Evolutionary conservation across 1,140 invertebrate species (phyloP), one percentile per base, ranked within the genome.

Genomic region (Vanessa atalanta): DNA sequence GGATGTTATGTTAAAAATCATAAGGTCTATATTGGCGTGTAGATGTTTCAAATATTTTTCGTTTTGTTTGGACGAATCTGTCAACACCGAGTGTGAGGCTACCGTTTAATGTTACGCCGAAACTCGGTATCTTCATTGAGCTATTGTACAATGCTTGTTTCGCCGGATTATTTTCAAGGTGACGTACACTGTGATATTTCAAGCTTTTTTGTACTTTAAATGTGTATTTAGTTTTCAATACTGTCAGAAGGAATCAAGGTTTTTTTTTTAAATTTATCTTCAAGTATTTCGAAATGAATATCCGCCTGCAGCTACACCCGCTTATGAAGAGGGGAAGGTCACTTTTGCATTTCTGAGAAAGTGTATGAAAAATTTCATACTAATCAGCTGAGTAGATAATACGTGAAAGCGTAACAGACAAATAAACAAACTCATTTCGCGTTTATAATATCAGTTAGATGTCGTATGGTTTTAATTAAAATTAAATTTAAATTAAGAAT

Each of bases 1-100:
- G 23, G 11, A 31, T 13, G 4, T 26, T 60, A 31, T 26, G 3
- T 26, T 14, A 1, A 26, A 26, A 9, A 31, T 6, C 1, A 53
- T 69, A 65, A 47, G 51, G 60, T 23, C 50, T 47, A 65, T 7
- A 55, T 55, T 74, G 15, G 57, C 47, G 31, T 69, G 50, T 3
- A 16, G 15, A 37, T 11, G n/a, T 20, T 60, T 57, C 48, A 23
- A 63, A 70, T 70, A 51, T 60, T 55, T 65, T 48, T 70, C 55
- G 37, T 65, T 69, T 75, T 75, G 73, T 75, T 75, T 75, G 73
- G 68, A 75, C 70, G 57, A 67, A 53, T 65, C 73, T 57, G 63
- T 61, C 73, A 61, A 70, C 64, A 67, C 43, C 5, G 57, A 65
- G 50, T 31, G 57, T 37, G 37, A 43, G 37, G 64, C 53, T 48